A percentile compares a stretch with the other conserved stretches of the same genome.
phyloP scores from a whole-genome alignment of 2,888 invertebrate genomes.

The Cerastis rubricosa region DNA sequence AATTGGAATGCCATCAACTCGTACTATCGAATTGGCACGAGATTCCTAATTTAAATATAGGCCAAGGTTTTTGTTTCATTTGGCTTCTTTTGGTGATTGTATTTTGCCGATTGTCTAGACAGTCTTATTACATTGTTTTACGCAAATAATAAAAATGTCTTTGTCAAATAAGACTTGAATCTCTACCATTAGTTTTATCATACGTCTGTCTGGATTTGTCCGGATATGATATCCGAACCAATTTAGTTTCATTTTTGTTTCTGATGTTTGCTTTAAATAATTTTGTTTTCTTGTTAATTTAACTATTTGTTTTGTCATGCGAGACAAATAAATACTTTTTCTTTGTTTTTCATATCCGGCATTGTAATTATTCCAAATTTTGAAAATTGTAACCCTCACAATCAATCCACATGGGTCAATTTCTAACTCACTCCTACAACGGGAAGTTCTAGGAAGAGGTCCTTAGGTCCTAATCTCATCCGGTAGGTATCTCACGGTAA shows the following conservation, averaged over 20 bases:
- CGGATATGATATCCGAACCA: no score
- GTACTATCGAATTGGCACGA: neutral
- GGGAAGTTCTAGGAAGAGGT: constrained; percentile 17
- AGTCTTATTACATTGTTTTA: neutral
- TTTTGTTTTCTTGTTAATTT: no score
- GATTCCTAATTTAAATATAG: neutral
- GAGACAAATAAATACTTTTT: no score
- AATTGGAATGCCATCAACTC: neutral
- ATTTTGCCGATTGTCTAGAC: constrained; percentile 14
- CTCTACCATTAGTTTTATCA: neutral
- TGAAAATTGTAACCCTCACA: neutral
- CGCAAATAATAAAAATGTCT: neutral
- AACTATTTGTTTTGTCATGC: no score
- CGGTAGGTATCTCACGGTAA: constrained; percentile 43
- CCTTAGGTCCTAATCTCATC: constrained; percentile 21
- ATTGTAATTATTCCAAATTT: neutral
- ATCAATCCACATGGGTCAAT: constrained; percentile 16
- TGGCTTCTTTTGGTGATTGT: neutral
- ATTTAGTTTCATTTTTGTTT: no score
- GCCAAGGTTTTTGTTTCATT: neutral
- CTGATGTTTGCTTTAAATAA: no score
- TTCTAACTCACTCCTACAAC: neutral
- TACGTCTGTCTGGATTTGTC: neutral
- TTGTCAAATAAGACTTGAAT: neutral
- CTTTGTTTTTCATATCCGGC: no score